Evolutionary conservation across 2,113 vertebrate genomes (phyloP), one percentile per base, ranked within the genome.

Genomic region (Albula goreensis): DNA sequence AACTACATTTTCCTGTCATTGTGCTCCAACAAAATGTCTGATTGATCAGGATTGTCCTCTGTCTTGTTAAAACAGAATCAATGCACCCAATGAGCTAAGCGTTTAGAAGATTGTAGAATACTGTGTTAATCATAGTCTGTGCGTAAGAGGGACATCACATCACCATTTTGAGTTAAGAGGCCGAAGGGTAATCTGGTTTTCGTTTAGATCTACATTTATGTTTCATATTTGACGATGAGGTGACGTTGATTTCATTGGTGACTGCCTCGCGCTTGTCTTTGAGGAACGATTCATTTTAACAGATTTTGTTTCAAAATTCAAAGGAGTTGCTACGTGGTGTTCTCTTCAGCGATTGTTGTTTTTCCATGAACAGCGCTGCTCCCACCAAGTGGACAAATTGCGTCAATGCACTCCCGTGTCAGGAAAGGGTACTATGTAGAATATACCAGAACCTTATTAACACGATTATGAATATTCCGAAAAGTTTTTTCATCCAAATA

Each of bases 381-480:
- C 70, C 70, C 70, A 74, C 70, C 70, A 74, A 74, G 70, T 31
- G 70, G 70, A 74, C 70, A 13, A n/a, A 74, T 74, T 74, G 70
- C 70, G 70, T 9, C n/a, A 74, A 25, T 74, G 70, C 70, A 74
- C 31, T 31, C 60, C n/a, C 31, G 53, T 56, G 53, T 12, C 12
- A 12, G n/a, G 25, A 31, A 74, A 31, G n/a, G 60, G 60, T 8
- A 66, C 0, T 3, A 31, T 12, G 9, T 8, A 74, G 22, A n/a
- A 74, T 9, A 31, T 3, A 31, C 10, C 70, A 74, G 9, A 2
- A 74, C n/a, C n/a, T 1, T 22, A 10, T 74, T 74, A n/a, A 74
- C 31, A 31, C 70, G 70, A 1, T 74, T 74, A 7, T 74, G 8
- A n/a, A 10, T 31, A 31, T 74, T 25, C 70, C 63, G 19, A 70